Conservation (phyloP, 2,797 vertebrate genomes). For the Acanthis flammea region DNA sequence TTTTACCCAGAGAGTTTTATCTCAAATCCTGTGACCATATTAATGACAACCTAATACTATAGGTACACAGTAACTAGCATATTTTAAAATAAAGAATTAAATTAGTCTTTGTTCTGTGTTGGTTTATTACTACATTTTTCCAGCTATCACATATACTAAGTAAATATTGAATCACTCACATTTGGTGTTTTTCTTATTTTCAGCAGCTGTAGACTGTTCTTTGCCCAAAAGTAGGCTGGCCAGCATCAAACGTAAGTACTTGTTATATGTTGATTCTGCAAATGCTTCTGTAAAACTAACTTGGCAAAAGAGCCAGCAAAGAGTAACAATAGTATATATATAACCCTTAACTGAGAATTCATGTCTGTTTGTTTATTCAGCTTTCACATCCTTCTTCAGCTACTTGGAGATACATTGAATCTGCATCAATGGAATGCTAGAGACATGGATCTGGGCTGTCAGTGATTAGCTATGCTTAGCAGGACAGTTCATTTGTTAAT, state of each 20-base stretch:
- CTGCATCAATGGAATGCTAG: background rate
- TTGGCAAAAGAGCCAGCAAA: background rate
- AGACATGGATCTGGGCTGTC: background rate
- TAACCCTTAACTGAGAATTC: background rate
- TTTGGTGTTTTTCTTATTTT: conserved; percentile 44
- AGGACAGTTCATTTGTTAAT: background rate
- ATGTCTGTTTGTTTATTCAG: background rate
- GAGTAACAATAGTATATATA: background rate
- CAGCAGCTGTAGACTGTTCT: conserved; percentile 89
- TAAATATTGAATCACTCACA: background rate
- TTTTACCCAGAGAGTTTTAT: background rate
- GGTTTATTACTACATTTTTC: background rate
- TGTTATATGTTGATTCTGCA: background rate
- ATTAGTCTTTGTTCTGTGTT: background rate
- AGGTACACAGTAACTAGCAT: background rate
- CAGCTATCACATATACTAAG: background rate
- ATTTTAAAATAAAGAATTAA: background rate
- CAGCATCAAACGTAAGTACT: conserved; percentile 90
- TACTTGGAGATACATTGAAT: background rate
- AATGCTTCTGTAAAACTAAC: background rate
- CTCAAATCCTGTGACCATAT: background rate
- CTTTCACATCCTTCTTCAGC: background rate
- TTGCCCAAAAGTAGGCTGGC: conserved; percentile 84
- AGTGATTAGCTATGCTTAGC: background rate
- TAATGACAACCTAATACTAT: background rate